Percentiles rank a stretch among this genome's conserved stretches.
Evolutionary conservation across 2,797 vertebrate species (phyloP).

Genomic region (Zonotrichia albicollis): DNA sequence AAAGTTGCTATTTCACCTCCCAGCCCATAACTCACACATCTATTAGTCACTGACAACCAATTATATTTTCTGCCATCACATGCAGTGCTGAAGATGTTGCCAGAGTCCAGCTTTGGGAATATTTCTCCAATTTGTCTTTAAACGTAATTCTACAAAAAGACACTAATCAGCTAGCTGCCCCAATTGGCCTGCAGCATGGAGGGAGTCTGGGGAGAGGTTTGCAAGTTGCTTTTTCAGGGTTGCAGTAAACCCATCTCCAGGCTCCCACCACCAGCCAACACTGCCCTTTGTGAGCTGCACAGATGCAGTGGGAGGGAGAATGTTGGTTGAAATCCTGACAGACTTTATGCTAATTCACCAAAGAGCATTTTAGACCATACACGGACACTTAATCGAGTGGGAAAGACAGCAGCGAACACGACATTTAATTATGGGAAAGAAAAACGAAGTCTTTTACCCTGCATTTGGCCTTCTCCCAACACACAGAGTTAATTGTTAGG

Average conservation of each 20-base stretch:
- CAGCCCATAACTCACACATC: not conserved
- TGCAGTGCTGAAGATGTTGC: not conserved
- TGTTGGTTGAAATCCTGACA: not conserved
- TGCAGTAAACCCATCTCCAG: not conserved
- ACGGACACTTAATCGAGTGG: not conserved
- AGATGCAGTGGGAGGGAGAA: not conserved
- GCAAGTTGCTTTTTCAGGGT: not conserved
- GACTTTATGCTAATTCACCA: conserved; percentile 19
- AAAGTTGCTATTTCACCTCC: not conserved
- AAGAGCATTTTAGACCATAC: conserved; percentile 27
- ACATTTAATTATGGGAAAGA: conserved; percentile 58
- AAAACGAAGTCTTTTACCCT: conserved; percentile 58
- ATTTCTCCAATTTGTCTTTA: not conserved
- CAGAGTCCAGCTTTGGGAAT: not conserved
- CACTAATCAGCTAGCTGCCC: not conserved
- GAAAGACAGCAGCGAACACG: conserved; percentile 10
- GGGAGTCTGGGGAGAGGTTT: not conserved
- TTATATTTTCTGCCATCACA: not conserved
- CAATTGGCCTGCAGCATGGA: not conserved
- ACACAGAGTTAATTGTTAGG: conserved; percentile 57
- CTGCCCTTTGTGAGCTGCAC: not conserved
- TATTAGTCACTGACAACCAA: not conserved
- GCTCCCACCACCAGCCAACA: fast-evolving
- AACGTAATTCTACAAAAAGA: not conserved
- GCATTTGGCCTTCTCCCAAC: conserved; percentile 47